Evolutionary conservation across 2,113 vertebrate genomes (phyloP), one percentile per base, ranked within the genome.

Genomic region (Bambusicola thoracicus): DNA sequence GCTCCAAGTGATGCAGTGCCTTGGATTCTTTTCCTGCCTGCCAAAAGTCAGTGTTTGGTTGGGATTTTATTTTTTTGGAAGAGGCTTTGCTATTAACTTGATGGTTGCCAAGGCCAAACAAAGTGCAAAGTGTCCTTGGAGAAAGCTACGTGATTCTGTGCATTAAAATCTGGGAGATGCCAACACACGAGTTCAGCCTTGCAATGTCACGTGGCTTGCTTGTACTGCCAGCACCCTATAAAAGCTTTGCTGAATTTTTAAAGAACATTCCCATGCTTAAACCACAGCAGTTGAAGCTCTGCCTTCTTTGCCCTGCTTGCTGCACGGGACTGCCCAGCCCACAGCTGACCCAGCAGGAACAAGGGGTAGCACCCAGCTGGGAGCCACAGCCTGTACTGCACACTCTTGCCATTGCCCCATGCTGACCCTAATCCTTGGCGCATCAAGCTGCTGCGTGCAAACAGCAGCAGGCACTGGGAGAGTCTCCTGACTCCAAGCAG

Each of bases 81-180:
- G 73, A n/a, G 10, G 21, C 1, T 3, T 68, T 90, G 89, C 85
- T 92, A 30, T 96, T 94, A 93, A 74, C 46, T 90, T 86, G 85
- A 53, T 38, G 85, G 76, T 24, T 94, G 92, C 91, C 76, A 95
- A 95, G 94, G 95, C 91, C 82, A 95, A 84, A 76, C 41, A 90
- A 66, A 94, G 96, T 95, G 94, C 68, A 53, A 83, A 78, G 69
- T 49, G 90, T 96, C 94, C 96, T 91, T 90, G 91, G 90, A 94
- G 93, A 88, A 61, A 84, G 76, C 80, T 93, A 65, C 7, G 8
- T 80, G 89, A 85, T 87, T 70, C 76, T 90, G 69, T 91, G 22
- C 85, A 7, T 90, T 88, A 44, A 56, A 67, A 81, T 9, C 27
- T 0, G 29, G 56, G 41, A 51, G 51, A 68, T 81, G 92, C 87